phyloP scores from a whole-genome alignment of 2,888 invertebrate genomes.

The Diarsia mendica region DNA sequence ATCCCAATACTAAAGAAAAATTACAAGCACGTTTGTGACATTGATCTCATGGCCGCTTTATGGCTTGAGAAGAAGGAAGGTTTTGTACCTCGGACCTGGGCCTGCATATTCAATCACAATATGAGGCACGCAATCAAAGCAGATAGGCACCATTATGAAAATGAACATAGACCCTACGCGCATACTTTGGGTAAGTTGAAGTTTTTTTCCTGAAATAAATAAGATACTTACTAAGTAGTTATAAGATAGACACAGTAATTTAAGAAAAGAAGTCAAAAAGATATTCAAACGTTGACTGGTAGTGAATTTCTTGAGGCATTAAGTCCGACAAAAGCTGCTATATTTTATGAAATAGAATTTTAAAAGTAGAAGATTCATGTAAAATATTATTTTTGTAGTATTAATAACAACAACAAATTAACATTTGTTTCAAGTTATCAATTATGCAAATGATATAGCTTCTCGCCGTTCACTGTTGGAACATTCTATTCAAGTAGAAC shows the following conservation, averaged over 20 bases:
- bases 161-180: constrained; percentile 71
- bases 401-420: no score
- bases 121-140: constrained; percentile 94
- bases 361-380: no score
- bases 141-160: constrained; percentile 94
- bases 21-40: constrained; percentile 92
- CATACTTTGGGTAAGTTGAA: constrained; percentile 70
- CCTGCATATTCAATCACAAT: constrained; percentile 96
- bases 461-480: no score
- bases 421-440: no score
- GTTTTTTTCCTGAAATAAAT: not conserved
- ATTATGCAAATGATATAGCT: no score
- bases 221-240: no score
- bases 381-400: no score
- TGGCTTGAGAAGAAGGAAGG: constrained; percentile 95
- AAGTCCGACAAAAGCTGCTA: no score
- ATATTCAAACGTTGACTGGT: no score
- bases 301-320: no score
- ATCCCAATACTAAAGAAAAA: constrained; percentile 66
- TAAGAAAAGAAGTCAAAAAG: not conserved
- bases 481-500: no score
- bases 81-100: constrained; percentile 95
- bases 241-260: not conserved
- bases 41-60: constrained; percentile 96
- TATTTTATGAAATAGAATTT: no score